Percentiles rank a stretch among this genome's conserved stretches.
Evolutionary conservation across 2,888 invertebrate species (phyloP).

Genomic region (Drosophila suboccidentalis): DNA sequence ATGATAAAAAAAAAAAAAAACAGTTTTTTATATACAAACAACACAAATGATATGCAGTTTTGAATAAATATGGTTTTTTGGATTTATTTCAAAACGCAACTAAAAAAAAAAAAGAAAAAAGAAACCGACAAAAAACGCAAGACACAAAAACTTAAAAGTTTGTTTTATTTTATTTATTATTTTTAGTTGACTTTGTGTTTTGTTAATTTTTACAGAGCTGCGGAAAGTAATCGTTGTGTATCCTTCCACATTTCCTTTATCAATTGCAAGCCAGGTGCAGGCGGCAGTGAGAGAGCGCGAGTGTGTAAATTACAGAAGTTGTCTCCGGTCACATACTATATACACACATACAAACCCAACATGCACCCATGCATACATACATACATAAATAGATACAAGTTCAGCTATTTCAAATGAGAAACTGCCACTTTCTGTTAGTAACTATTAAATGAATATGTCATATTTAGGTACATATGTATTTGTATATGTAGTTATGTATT

Average conservation of each 20-base stretch:
- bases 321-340: background rate
- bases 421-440: constrained; percentile 55
- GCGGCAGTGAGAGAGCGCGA: background rate
- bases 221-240: background rate
- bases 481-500: constrained; percentile 17
- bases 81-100: constrained; percentile 84
- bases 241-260: constrained; percentile 3
- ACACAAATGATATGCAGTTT: constrained; percentile 70
- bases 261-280: background rate
- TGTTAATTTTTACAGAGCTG: constrained; percentile 2
- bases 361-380: background rate
- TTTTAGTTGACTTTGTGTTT: constrained; percentile 10
- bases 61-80: constrained; percentile 85
- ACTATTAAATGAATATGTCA: constrained; percentile 26
- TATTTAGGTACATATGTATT: constrained; percentile 3
- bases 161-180: constrained; percentile 59
- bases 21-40: constrained; percentile 59
- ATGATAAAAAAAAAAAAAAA: constrained; percentile 44
- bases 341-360: background rate
- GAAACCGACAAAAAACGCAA: constrained; percentile 60
- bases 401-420: constrained; percentile 44
- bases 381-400: constrained; percentile 8
- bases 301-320: background rate
- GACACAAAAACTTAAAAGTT: constrained; percentile 56
- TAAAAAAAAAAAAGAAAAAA: constrained; percentile 39